Conservation (phyloP, 2,113 vertebrate species). For the Corythaeola cristata region DNA sequence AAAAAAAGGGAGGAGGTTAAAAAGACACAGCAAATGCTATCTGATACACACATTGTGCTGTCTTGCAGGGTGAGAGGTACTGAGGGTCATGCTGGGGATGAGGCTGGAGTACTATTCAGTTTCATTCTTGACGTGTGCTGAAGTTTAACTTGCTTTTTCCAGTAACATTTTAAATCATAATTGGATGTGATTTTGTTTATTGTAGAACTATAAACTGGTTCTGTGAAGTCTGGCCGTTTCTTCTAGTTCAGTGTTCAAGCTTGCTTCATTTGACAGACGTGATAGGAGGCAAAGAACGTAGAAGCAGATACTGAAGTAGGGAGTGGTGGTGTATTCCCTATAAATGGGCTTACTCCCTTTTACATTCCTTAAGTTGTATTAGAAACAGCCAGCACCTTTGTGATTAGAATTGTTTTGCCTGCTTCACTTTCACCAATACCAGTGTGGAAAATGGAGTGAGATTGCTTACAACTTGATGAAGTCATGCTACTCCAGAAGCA, state of each 20-base stretch:
- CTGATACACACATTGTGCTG: rapidly evolving
- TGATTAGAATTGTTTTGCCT: not conserved
- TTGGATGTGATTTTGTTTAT: not conserved
- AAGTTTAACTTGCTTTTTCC: not conserved
- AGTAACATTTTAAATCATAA: not conserved
- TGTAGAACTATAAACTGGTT: not conserved
- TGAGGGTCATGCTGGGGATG: not conserved
- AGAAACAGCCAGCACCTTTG: not conserved
- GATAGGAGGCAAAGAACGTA: not conserved
- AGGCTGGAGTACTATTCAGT: rapidly evolving
- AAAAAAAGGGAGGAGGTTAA: not conserved
- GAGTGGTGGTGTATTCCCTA: not conserved
- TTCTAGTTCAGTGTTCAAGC: not conserved
- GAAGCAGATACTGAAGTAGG: not conserved
- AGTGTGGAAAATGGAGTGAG: not conserved
- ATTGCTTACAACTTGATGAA: not conserved
- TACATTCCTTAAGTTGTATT: not conserved
- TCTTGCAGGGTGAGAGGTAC: not conserved
- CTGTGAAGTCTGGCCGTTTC: not conserved
- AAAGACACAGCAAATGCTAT: not conserved
- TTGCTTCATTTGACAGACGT: not conserved
- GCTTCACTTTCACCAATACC: not conserved
- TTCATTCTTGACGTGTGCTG: not conserved
- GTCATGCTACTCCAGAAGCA: not conserved
- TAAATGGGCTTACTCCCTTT: not conserved